phyloP scores from a whole-genome alignment of 2,113 vertebrate species.

The Ornithorhynchus anatinus region DNA sequence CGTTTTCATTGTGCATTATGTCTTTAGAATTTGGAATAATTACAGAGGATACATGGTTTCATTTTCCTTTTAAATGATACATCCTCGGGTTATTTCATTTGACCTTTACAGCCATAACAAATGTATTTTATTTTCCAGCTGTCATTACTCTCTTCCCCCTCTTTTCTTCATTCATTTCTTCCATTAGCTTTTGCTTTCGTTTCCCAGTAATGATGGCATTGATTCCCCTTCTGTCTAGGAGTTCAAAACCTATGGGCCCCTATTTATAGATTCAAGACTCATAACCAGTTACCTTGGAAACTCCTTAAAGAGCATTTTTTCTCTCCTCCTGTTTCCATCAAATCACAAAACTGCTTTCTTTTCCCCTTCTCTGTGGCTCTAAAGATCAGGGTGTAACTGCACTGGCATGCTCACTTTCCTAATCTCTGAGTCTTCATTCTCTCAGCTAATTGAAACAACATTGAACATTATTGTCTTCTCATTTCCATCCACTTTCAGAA shows the following conservation, averaged over 20 bases:
- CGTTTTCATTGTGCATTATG: too few relatives aligned
- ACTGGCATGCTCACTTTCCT: not conserved
- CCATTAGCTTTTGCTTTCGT: constrained; percentile 17
- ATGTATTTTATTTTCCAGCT: not conserved
- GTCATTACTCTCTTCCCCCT: not conserved
- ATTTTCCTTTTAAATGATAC: too few relatives aligned
- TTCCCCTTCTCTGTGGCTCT: constrained; percentile 18
- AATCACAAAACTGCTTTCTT: constrained; percentile 29
- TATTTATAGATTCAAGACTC: constrained; percentile 51
- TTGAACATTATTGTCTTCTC: not conserved
- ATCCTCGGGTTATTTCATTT: too few relatives aligned
- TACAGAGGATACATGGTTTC: not conserved
- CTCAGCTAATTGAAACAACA: not conserved
- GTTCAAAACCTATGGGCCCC: constrained; percentile 6
- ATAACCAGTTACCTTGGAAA: constrained; percentile 65
- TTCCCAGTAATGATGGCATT: constrained; percentile 7
- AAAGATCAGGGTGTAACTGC: constrained; percentile 5
- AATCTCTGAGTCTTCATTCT: not conserved
- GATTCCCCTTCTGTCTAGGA: constrained; percentile 15
- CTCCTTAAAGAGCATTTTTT: constrained; percentile 52
- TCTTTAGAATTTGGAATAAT: not conserved
- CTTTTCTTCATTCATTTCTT: not conserved
- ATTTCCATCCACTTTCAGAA: constrained; percentile 16
- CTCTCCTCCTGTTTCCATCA: constrained; percentile 43
- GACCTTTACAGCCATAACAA: too few relatives aligned